These are phyloP conservation scores for Drosophila ustulata DNA, from an alignment of 2,888 invertebrate genomes.

Conservation along the genomic window DNA sequence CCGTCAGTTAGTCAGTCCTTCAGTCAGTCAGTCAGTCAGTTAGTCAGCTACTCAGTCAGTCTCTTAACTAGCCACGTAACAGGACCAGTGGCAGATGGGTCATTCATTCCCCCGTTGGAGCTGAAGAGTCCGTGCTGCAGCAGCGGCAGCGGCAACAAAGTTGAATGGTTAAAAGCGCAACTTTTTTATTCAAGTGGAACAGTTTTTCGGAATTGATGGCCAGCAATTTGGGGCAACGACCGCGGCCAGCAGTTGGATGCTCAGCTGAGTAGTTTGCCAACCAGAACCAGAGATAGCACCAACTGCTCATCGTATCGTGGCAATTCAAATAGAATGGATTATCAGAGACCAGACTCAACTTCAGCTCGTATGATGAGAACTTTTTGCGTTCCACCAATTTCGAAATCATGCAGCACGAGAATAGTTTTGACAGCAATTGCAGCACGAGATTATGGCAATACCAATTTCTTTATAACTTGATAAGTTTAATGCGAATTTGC, in stretches of 20 bases:
- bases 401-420: not conserved
- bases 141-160: conserved; percentile 56
- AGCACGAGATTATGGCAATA: not conserved
- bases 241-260: conserved; percentile 18
- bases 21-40: conserved; percentile 26
- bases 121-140: conserved; percentile 16
- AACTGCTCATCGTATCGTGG: conserved; percentile 16
- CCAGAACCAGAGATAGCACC: conserved; percentile 2
- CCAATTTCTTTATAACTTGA: not conserved
- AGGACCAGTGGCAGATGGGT: conserved; percentile 2
- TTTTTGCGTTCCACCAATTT: not conserved
- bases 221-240: conserved; percentile 49
- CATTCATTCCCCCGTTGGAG: conserved; percentile 5
- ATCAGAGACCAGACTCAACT: conserved; percentile 3
- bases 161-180: conserved; percentile 63
- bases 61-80: conserved; percentile 18
- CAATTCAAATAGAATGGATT: conserved; percentile 12
- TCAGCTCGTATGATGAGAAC: not conserved
- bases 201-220: conserved; percentile 43
- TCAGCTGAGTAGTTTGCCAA: conserved; percentile 7
- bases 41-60: conserved; percentile 29
- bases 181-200: conserved; percentile 57
- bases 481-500: not conserved
- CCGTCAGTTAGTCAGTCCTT: conserved; percentile 30
- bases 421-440: not conserved